Conservation (phyloP, 2,888 invertebrate genomes). For the Priocnemis perturbator region DNA sequence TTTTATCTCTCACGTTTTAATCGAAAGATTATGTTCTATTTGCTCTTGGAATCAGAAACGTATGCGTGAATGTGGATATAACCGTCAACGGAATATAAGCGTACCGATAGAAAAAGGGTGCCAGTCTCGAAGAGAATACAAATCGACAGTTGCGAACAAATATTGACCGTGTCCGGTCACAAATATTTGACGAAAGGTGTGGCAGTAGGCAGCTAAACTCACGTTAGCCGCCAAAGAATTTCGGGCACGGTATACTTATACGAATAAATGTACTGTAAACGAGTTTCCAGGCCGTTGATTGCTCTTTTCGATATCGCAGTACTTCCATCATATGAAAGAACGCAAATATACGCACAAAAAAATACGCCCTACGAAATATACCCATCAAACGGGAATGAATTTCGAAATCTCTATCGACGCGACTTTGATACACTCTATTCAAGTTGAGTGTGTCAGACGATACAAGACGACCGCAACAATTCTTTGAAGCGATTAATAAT, state of each 20-base stretch:
- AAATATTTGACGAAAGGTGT: slow-evolving; percentile 42
- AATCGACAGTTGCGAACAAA: slow-evolving; percentile 39
- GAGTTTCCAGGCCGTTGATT: not conserved
- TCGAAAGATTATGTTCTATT: not conserved
- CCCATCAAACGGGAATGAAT: too few species aligned
- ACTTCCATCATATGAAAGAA: too few species aligned
- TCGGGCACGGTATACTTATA: slow-evolving; percentile 1
- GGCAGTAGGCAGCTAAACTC: slow-evolving; percentile 12
- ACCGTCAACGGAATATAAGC: slow-evolving; percentile 36
- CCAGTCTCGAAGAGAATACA: slow-evolving; percentile 12
- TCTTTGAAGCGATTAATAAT: not conserved
- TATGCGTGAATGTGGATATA: slow-evolving; percentile 16
- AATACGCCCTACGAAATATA: too few species aligned
- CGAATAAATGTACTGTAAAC: slow-evolving; percentile 21
- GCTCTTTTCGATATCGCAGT: too few species aligned
- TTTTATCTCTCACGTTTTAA: not conserved
- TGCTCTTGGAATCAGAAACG: not conserved
- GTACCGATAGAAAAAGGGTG: slow-evolving; percentile 12
- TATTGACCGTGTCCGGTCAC: slow-evolving; percentile 46
- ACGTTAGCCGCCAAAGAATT: slow-evolving; percentile 24
- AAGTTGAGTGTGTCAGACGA: too few species aligned
- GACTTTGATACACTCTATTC: too few species aligned
- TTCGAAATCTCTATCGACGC: too few species aligned
- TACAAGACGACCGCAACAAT: slow-evolving; percentile 1
- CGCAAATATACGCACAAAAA: too few species aligned